Evolutionary conservation across 1,140 invertebrate species (phyloP).

Genomic region (Bathynomus jamesi): DNA sequence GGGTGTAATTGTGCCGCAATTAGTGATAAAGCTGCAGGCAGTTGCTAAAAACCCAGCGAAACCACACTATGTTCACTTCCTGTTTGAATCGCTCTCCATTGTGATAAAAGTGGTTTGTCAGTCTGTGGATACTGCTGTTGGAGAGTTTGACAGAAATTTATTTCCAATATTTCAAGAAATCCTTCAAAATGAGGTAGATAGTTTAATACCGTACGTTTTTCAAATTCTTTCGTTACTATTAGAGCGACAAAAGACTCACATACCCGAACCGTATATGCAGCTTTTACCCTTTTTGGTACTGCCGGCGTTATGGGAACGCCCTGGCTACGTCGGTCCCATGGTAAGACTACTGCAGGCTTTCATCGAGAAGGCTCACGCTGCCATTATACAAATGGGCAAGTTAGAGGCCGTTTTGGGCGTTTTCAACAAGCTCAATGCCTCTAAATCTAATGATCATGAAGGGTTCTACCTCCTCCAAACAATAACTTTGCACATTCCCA

Average conservation of each 20-base stretch:
- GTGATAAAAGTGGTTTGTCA: constrained; percentile 82
- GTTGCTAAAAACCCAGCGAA: constrained; percentile 93
- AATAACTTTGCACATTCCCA: constrained; percentile 50
- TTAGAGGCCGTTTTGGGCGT: constrained; percentile 76
- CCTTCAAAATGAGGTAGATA: constrained; percentile 81
- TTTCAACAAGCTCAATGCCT: constrained; percentile 93
- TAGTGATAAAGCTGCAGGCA: constrained; percentile 70
- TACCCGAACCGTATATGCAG: constrained; percentile 76
- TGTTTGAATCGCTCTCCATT: constrained; percentile 88
- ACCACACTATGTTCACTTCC: constrained; percentile 94
- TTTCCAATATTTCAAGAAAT: constrained; percentile 92
- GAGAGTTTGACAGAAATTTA: constrained; percentile 80
- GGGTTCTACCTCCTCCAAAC: constrained; percentile 84
- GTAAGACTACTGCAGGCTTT: constrained; percentile 81
- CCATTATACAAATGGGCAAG: constrained; percentile 62
- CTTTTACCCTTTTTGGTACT: constrained; percentile 79
- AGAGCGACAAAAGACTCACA: constrained; percentile 59
- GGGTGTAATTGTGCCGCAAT: constrained; percentile 64
- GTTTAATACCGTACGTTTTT: constrained; percentile 50
- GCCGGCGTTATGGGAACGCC: constrained; percentile 83
- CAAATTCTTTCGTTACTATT: constrained; percentile 82
- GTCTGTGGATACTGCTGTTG: constrained; percentile 64
- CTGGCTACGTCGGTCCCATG: constrained; percentile 83
- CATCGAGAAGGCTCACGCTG: constrained; percentile 61
- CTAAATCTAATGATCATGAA: constrained; percentile 91